Evolutionary conservation across 2,888 invertebrate genomes (phyloP), one percentile per base, ranked within the genome.

Genomic region (Bhutanitis thaidina): DNA sequence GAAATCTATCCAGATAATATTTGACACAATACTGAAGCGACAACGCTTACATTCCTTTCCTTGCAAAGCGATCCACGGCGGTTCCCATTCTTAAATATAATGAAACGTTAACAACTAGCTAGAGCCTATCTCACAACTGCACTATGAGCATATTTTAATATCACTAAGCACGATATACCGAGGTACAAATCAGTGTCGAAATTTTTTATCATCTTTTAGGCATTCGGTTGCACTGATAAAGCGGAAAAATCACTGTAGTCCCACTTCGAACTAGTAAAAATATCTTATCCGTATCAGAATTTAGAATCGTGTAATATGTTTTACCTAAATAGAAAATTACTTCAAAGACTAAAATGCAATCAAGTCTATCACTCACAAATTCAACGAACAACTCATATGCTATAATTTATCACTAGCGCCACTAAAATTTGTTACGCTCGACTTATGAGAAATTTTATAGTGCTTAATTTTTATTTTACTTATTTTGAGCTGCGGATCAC

Each of bases 101-200:
- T 71, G 70, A 73, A 76, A 75, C 65, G 65, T 82, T 83, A 84
- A 75, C 69, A 72, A 68, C 84, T 83, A 84, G 84, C 83, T 87
- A 86, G 80, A 73, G 69, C 76, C 80, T 87, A 87, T 77, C 78
- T 81, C 86, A 85, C 84, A 80, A 85, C 81, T 77, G 80, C 80
- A 64, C 86, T 86, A 87, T 87, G 86, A 87, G 87, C 87, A 79
- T 82, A 79, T 64, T 69, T 78, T 71, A 72, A 74, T 83, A 86
- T 85, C 81, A 84, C 86, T 87, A 86, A 86, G 85, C 86, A 76
- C 72, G 77, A 75, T 77, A 75, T 74, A 77, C 74, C 67, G 64
- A 67, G 62, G 67, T 71, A 73, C 64, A 66, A 65, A 69, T 66
- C 67, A 62, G 41, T 43, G 41, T 46, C 25, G 32, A 43, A 46